Evolutionary conservation across 2,797 vertebrate genomes (phyloP).

Genomic region (Lates japonicus): DNA sequence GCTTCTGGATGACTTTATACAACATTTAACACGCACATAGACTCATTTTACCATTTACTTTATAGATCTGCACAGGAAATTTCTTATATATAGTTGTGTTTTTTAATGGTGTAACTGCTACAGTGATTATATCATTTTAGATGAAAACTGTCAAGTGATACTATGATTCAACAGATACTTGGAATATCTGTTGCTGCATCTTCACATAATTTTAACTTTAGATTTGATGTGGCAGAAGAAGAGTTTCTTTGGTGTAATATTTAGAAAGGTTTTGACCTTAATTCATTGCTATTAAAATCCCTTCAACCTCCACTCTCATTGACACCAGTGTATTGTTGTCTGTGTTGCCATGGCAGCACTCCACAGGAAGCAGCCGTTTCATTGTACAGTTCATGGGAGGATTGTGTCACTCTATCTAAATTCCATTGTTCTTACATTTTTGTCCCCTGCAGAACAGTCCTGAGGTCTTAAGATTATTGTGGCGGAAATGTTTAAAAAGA

Average conservation of each 20-base stretch:
- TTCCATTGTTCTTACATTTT: slow-evolving; percentile 44
- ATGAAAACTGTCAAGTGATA: too few species aligned
- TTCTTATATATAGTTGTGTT: too few species aligned
- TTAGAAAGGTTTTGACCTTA: background rate
- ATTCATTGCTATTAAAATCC: slow-evolving; percentile 2
- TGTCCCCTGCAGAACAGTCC: background rate
- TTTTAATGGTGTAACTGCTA: too few species aligned
- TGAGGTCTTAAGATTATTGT: slow-evolving; percentile 11
- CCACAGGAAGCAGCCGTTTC: slow-evolving; percentile 34
- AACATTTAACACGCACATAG: background rate
- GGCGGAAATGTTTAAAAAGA: slow-evolving; percentile 19
- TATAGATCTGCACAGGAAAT: too few species aligned
- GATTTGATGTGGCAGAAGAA: background rate
- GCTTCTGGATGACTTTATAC: background rate
- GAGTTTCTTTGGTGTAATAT: background rate
- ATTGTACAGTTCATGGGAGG: slow-evolving; percentile 20
- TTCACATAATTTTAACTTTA: background rate
- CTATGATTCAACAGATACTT: too few species aligned
- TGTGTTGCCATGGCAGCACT: slow-evolving; percentile 2
- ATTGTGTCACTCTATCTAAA: slow-evolving; percentile 48
- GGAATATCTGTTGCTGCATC: too few species aligned
- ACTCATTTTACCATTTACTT: background rate
- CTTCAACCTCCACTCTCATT: background rate
- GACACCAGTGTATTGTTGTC: background rate
- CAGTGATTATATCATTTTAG: too few species aligned